These are phyloP conservation scores for Manis crassicaudata DNA, from an alignment of 2,797 vertebrate species.

Conservation along the genomic window DNA sequence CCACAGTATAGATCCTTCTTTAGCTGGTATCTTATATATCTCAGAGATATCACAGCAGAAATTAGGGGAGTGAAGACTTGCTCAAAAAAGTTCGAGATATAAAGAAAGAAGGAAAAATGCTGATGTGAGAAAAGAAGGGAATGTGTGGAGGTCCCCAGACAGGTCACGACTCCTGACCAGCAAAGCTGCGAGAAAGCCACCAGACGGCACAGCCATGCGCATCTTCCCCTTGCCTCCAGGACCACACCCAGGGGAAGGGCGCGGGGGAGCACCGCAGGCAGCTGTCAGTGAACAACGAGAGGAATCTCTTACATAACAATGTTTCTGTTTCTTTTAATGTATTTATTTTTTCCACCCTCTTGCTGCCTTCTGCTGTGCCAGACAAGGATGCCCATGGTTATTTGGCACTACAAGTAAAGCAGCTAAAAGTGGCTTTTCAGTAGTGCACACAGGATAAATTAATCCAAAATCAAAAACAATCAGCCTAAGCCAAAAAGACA, in stretches of 20 bases:
- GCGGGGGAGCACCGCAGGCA: not conserved
- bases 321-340: not conserved
- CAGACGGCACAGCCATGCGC: not conserved
- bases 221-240: not conserved
- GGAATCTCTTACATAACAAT: not conserved
- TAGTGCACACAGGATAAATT: not conserved
- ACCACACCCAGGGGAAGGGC: not conserved
- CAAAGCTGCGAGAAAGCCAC: not conserved
- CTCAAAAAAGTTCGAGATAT: not conserved
- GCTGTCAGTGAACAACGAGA: not conserved
- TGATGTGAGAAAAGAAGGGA: not conserved
- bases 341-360: not conserved
- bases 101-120: not conserved
- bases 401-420: conserved; percentile 16
- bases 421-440: conserved; percentile 37
- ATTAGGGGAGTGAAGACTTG: not conserved
- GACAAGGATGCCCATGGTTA: conserved; percentile 10
- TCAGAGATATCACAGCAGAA: not conserved
- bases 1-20: not conserved
- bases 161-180: not conserved
- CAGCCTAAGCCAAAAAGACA: not conserved
- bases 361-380: conserved; percentile 13
- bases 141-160: not conserved
- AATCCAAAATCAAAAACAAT: conserved; percentile 44
- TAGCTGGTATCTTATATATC: not conserved